Evolutionary conservation across 2,797 vertebrate species (phyloP), one percentile per base, ranked within the genome.

Genomic region (Melanitta fusca): DNA sequence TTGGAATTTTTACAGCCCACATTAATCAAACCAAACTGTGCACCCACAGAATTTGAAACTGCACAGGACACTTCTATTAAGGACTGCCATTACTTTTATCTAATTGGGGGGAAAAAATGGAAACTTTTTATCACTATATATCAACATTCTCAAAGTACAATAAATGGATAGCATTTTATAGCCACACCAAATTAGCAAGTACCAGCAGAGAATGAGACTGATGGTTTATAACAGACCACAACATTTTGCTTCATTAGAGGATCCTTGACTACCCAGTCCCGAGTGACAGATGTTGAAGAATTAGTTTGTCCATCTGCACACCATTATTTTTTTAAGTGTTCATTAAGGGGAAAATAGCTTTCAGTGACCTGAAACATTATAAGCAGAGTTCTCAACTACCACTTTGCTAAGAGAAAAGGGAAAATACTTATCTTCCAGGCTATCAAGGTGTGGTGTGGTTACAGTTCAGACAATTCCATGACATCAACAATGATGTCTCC

Each of bases 111-210:
- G 73, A 88, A 94, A 86, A 41, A 57, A 47, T 0, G 10, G 61
- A 91, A 97, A 92, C 15, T 79, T 94, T 64, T 92, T 88, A 85
- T 92, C 89, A 57, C 80, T 66, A 20, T 78, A 54, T 66, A 72
- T 88, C 80, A 81, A 56, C 0, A 0, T 73, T 75, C 79, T 92
- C 45, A 0, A 89, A 94, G 51, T 58, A 81, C 87, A 86, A 68
- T 47, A 79, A 88, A 36, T 25, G n/a, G 34, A 87, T 79, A 81
- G 71, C 21, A 45, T 62, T 60, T 75, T 84, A 82, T n/a, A 91
- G 66, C 22, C 28, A 80, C 51, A 87, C 65, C 36, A 69, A 93
- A 85, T 30, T 39, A 43, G 12, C 49, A 87, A 61, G 34, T 39
- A 85, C 27, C 30, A 83, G 28, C 18, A 79, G 57, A 88, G 41